Evolutionary conservation across 2,888 invertebrate genomes (phyloP), one percentile per base, ranked within the genome.

Genomic region (Lasioglossum malachurum): DNA sequence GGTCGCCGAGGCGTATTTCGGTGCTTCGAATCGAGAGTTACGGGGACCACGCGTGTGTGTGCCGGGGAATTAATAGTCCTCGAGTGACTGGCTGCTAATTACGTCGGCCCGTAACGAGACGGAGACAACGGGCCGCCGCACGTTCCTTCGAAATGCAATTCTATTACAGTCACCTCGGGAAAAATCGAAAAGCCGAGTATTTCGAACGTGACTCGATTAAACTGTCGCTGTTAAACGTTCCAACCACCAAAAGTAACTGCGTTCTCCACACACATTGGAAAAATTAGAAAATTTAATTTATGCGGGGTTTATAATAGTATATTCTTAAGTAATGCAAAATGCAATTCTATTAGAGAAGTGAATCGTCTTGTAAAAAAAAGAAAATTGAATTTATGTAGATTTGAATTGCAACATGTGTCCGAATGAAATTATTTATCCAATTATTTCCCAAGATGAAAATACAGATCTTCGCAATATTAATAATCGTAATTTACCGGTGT

Each of bases 1-100:
- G 90, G 89, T 91, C 91, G 79, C 72, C 78, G 78, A 69, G 71
- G 31, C 84, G 80, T 89, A 90, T 91, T 90, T 91, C 79, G 83
- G 91, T 88, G 83, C 73, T 72, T 75, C 78, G 81, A 82, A 85
- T 87, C 79, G 77, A 74, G 83, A 82, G 82, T 84, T 83, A 82
- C 81, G 64, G 74, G 76, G 82, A 82, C 67, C 60, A 41, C 23
- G 31, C 78, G 44, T 31, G 57, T 72, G 49, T 35, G 67, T 19
- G 35, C 84, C 44, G 35, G 46, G 38, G 64, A 80, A 85, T 80
- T 77, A 80, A 80, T 75, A 74, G 85, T 64, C 57, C 19, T 31
- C 44, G 78, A 79, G 41, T 57, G 44, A 53, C 53, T 64, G 38
- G 46, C 64, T 75, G 46, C 74, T 69, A 67, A 83, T 83, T 69